A percentile compares a stretch with the other conserved stretches of the same genome.
Conservation (phyloP, 2,113 vertebrate genomes). For the Scomber colias region DNA sequence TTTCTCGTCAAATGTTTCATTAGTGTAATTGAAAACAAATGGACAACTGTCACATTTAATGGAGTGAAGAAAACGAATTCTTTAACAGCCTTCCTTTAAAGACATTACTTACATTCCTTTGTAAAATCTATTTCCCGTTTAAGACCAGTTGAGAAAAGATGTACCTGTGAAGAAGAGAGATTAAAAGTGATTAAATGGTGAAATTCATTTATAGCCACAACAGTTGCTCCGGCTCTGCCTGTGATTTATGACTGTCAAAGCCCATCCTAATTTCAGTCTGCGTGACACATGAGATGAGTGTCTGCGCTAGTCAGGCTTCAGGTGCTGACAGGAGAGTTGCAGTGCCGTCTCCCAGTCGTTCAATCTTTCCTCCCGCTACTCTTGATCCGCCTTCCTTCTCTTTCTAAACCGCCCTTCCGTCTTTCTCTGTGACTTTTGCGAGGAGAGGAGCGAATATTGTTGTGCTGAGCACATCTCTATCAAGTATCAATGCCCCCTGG, state of each 20-base stretch:
- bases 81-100: constrained; percentile 31
- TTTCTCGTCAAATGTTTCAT: constrained; percentile 38
- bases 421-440: constrained; percentile 44
- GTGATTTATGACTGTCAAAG: constrained; percentile 64
- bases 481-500: constrained; percentile 53
- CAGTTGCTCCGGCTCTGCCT: constrained; percentile 25
- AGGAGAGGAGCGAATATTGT: constrained; percentile 55
- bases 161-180: constrained; percentile 80
- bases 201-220: constrained; percentile 58
- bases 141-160: constrained; percentile 84
- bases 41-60: constrained; percentile 40
- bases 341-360: constrained; percentile 37
- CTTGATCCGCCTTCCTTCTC: constrained; percentile 19
- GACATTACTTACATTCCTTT: constrained; percentile 83
- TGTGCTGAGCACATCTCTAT: constrained; percentile 69
- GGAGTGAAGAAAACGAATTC: constrained; percentile 24
- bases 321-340: constrained; percentile 57
- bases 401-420: constrained; percentile 14
- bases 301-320: constrained; percentile 29
- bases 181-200: constrained; percentile 66
- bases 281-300: constrained; percentile 57
- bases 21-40: constrained; percentile 52
- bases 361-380: constrained; percentile 37
- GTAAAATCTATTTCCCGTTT: constrained; percentile 88
- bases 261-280: constrained; percentile 64